Percentiles rank a stretch among this genome's conserved stretches.
Conservation (phyloP, 2,113 vertebrate species). For the Pandion haliaetus region DNA sequence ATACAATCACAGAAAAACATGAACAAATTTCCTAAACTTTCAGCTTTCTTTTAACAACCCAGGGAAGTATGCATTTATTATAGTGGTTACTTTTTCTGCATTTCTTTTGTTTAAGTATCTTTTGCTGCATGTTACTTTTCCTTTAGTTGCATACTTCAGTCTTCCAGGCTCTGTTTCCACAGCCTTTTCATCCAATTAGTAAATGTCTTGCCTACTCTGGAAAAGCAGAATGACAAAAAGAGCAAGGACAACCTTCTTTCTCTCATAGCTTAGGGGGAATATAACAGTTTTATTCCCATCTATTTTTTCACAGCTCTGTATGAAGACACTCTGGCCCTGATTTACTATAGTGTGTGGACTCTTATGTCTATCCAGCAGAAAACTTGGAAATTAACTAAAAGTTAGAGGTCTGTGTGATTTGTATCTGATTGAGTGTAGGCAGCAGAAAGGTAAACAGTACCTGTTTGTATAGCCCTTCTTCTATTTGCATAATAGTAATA, state of each 20-base stretch:
- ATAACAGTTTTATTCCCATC: background rate
- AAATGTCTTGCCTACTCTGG: background rate
- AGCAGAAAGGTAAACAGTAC: background rate
- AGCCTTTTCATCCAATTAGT: background rate
- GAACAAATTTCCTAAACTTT: background rate
- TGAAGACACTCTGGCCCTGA: background rate
- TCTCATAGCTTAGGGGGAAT: background rate
- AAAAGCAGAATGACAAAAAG: background rate
- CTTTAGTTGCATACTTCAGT: background rate
- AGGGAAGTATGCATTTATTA: background rate
- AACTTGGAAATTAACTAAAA: background rate
- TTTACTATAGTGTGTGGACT: background rate
- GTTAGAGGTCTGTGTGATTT: background rate
- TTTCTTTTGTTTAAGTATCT: background rate
- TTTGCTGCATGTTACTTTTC: background rate
- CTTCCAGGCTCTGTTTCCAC: background rate
- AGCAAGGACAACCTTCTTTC: background rate
- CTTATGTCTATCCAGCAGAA: background rate
- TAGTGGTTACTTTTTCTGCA: background rate
- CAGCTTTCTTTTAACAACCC: background rate
- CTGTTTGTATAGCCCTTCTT: background rate
- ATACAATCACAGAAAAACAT: background rate
- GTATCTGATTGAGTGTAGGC: background rate
- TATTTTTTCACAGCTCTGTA: background rate
- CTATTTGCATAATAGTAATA: background rate